Base-by-base conservation (phyloP, 2,797 vertebrate species). In the Pipistrellus pipistrellus region DNA sequence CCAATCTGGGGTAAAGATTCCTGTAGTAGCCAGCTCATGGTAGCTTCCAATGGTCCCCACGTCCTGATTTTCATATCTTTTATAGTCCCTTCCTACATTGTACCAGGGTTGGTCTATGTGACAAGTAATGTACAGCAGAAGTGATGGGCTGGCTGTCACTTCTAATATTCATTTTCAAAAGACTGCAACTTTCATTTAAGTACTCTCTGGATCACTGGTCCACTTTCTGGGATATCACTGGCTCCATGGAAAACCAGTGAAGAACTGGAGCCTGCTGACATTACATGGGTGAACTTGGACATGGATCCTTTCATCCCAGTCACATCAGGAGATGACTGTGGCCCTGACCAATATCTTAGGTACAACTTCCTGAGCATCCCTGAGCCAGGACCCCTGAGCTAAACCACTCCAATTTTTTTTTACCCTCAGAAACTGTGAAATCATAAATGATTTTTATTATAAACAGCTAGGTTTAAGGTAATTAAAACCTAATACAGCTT, bases 371-470 rank as follows among this genome's bases (percentile, higher is more conserved):
- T 15, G 38, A 73, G 44, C n/a, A 10, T 48, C 25, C 38, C 51
- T 59, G 13, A 77, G 8, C 32, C n/a, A 48, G 38, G 64, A n/a
- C 6, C 25, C 38, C 51, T 59, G 13, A 77, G 8, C 32, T 59
- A 20, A 83, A 10, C n/a, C 41, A n/a, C n/a, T 53, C 2, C 23
- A 30, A 48, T 17, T 44, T 44, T 73, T 53, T 14, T 27, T n/a
- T 9, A 53, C 18, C 20, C 30, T 84, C 66, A 57, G 35, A 84
- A 96, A 59, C 44, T 18, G 55, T 18, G 55, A 62, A 30, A 90
- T 92, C 20, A n/a, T 44, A 93, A 59, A 46, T 14, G 10, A 35
- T 18, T 89, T 62, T 80, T 41, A 32, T 73, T 80, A 27, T 27
- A 81, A 92, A 41, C 14, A 27, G 38, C 64, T 20, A 35, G 41